Evolutionary conservation across 1,140 invertebrate genomes (phyloP), one percentile per base, ranked within the genome.

Genomic region (Ceratitis capitata): DNA sequence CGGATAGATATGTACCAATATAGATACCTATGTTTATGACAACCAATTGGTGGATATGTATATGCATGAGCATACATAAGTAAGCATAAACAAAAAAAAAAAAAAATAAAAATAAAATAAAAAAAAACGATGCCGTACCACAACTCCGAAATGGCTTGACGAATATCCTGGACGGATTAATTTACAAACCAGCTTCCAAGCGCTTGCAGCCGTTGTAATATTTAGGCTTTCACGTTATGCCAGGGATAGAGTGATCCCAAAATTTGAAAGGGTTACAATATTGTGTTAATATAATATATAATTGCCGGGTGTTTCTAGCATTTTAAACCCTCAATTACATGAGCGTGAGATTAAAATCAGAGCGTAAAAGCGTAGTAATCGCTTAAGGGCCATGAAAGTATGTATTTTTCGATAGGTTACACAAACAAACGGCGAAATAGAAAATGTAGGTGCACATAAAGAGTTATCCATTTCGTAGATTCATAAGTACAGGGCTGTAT

Each of bases 321-420:
- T 39, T 39, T 6, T 83, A 35, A 83, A 23, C 10, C 78, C n/a
- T 53, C 74, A 90, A 90, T 90, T 90, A 90, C 88, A 90, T 88
- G 89, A 87, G 88, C 87, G 85, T 88, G 87, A 87, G 87, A 90
- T 89, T 88, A 32, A 86, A 87, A 89, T 88, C 88, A 47, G 78
- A 69, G 85, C 84, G 69, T 32, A 61, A 74, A 74, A 45, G 56
- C 51, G 3, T 10, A 64, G 39, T 49, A 42, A 26, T 78, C 26
- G 45, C 47, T 51, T 49, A 35, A n/a, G 64, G 2, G 14, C 61
- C 3, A 35, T 29, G 10, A 16, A 29, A 35, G 29, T 35, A 35
- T 4, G 9, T 32, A 2, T 64, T 16, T 4, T 19, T 32, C 2
- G 26, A 39, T 35, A 64, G 29, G 61, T 35, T 64, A 35, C 14